Evolutionary conservation across 2,797 vertebrate species (phyloP), one percentile per base, ranked within the genome.

Genomic region (Pantherophis alleghaniensis): DNA sequence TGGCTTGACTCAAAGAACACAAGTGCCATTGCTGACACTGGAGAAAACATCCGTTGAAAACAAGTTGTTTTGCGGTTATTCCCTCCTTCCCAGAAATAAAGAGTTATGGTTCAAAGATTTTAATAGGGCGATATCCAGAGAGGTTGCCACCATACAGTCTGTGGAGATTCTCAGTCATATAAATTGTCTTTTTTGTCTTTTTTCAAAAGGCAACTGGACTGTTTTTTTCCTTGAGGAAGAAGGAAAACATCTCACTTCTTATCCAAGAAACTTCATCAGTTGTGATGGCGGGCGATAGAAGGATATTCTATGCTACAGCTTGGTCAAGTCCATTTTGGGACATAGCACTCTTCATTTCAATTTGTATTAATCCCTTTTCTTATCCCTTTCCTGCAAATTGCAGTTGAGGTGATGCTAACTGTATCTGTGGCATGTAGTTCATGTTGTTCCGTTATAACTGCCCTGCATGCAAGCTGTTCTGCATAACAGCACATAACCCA

Each of bases 1-100:
- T 93, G 69, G 57, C 57, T 26, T 61, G 57, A 88, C 60, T 91
- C 57, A 91, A 91, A 88, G 69, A 83, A 88, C 5, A 59, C 86
- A 63, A 63, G 87, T 61, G 57, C 26, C 90, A 22, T 89, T 86
- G 32, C 47, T 88, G 47, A 60, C 12, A 22, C 47, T 16, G 24
- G 57, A 59, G 32, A 61, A 91, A 32, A 11, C 55, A 56, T 12
- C 57, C 69, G 16, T 4, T 32, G 37, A 87, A 61, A 61, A 60
- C 13, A 88, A 93, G n/a, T 32, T 24, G 86, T n/a, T 87, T n/a
- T 59, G 51, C n/a, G 26, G n/a, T 42, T 79, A 61, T 42, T 53
- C 22, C 32, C 28, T 59, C n/a, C 55, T n/a, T 28, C 28, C 56
- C n/a, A 61, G 22, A 37, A 55, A 42, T 12, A 79, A 74, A 37